A percentile compares a stretch with the other conserved stretches of the same genome.
These are phyloP conservation scores for Naja naja DNA, from an alignment of 2,113 vertebrate genomes.

Conservation along the genomic window DNA sequence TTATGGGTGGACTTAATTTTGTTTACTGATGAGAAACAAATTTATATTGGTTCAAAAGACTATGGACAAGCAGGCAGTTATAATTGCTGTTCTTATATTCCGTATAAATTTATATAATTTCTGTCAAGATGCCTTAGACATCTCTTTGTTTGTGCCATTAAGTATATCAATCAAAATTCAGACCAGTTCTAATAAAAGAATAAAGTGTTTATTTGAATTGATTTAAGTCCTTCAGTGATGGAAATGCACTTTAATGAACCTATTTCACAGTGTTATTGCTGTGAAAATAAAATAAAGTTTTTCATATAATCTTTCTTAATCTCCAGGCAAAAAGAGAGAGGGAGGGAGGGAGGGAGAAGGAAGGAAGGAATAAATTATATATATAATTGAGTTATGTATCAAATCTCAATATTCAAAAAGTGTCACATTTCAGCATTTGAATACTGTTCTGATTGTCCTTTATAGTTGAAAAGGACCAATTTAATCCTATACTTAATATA, in stretches of 20 bases:
- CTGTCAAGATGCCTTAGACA: slow-evolving; percentile 36
- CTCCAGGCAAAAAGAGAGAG: not conserved
- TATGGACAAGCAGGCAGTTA: slow-evolving; percentile 3
- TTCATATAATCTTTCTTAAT: not conserved
- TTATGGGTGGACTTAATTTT: not conserved
- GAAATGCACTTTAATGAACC: not conserved
- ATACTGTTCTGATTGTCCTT: not conserved
- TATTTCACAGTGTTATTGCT: not conserved
- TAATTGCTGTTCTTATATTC: slow-evolving; percentile 13
- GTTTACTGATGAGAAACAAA: not conserved
- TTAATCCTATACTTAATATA: not conserved
- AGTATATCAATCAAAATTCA: slow-evolving; percentile 40
- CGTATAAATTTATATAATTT: slow-evolving; percentile 23
- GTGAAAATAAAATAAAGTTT: not conserved
- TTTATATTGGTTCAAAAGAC: slow-evolving; percentile 1
- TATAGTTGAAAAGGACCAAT: not conserved
- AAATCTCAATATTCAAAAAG: not conserved
- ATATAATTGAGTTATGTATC: not conserved
- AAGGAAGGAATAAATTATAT: not conserved
- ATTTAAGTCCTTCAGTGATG: not conserved
- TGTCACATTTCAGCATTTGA: not conserved
- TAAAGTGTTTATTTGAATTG: slow-evolving; percentile 6
- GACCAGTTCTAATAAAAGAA: slow-evolving; percentile 58
- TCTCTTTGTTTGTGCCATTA: slow-evolving; percentile 39
- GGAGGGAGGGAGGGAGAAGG: not conserved